Conservation (phyloP, 2,113 vertebrate species). For the Entomyzon cyanotis region DNA sequence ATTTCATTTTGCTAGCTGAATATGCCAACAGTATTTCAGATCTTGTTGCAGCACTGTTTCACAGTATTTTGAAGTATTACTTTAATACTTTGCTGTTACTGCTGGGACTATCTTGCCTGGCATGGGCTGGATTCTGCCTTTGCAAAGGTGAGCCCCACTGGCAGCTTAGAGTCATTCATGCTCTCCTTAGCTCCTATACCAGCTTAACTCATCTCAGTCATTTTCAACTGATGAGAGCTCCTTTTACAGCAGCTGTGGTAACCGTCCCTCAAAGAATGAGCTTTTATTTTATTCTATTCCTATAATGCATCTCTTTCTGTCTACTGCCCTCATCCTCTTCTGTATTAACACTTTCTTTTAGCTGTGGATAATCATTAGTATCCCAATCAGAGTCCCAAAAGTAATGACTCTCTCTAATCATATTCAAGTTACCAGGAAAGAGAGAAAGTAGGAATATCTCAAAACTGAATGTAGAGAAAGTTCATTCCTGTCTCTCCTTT, state of each 20-base stretch:
- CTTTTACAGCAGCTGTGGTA: not conserved
- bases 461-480: not conserved
- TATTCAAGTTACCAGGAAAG: not conserved
- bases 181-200: not conserved
- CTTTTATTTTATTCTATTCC: not conserved
- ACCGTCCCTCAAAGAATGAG: not conserved
- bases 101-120: not conserved
- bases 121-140: not conserved
- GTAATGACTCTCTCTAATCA: not conserved
- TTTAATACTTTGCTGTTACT: not conserved
- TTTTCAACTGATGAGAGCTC: not conserved
- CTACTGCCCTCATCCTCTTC: not conserved
- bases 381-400: not conserved
- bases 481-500: not conserved
- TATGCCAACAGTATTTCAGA: not conserved
- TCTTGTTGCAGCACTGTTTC: not conserved
- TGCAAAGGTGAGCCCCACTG: not conserved
- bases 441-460: not conserved
- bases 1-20: not conserved
- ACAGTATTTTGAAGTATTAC: not conserved
- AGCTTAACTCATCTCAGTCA: not conserved
- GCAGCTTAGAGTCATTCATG: not conserved
- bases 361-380: not conserved
- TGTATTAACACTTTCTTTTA: not conserved
- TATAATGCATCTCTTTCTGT: not conserved